Conservation (phyloP, 2,113 vertebrate species). For the Seriola rivoliana region DNA sequence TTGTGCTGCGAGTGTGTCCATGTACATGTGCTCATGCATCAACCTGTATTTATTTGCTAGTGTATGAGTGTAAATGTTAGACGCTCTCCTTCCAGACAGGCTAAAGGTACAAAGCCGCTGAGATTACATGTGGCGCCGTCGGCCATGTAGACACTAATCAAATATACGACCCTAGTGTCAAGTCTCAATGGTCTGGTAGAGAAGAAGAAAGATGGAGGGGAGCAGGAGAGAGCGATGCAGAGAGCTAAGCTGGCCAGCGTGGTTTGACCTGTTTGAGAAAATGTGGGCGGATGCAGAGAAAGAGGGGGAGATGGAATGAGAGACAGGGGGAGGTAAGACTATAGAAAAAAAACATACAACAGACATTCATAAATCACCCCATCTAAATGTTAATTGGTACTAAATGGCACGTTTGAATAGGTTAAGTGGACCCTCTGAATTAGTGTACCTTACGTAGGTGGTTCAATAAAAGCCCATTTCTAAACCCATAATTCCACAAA, state of each 20-base stretch:
- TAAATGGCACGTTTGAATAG: conserved; percentile 72
- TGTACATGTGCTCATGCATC: not conserved
- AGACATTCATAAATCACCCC: conserved; percentile 59
- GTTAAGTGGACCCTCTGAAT: conserved; percentile 71
- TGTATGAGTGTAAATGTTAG: conserved; percentile 38
- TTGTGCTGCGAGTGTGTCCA: not conserved
- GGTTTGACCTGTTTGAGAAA: conserved; percentile 45
- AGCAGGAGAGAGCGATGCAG: conserved; percentile 11
- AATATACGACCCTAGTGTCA: conserved; percentile 62
- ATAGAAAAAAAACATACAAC: conserved; percentile 28
- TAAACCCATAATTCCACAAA: conserved; percentile 64
- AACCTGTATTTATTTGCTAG: conserved; percentile 14
- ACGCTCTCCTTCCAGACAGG: conserved; percentile 38
- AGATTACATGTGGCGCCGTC: conserved; percentile 61
- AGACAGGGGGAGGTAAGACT: conserved; percentile 20
- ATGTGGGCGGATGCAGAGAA: conserved; percentile 36
- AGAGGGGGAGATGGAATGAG: not conserved
- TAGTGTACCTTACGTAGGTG: conserved; percentile 53
- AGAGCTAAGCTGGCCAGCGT: conserved; percentile 12
- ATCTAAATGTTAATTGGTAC: conserved; percentile 75
- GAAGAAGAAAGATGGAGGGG: conserved; percentile 32
- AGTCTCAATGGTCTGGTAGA: conserved; percentile 57
- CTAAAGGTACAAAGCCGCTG: conserved; percentile 57
- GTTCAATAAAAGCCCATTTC: conserved; percentile 62
- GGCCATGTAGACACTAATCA: conserved; percentile 66